Base-by-base conservation (phyloP, 2,888 invertebrate genomes). In the Sarcophaga carnaria region DNA sequence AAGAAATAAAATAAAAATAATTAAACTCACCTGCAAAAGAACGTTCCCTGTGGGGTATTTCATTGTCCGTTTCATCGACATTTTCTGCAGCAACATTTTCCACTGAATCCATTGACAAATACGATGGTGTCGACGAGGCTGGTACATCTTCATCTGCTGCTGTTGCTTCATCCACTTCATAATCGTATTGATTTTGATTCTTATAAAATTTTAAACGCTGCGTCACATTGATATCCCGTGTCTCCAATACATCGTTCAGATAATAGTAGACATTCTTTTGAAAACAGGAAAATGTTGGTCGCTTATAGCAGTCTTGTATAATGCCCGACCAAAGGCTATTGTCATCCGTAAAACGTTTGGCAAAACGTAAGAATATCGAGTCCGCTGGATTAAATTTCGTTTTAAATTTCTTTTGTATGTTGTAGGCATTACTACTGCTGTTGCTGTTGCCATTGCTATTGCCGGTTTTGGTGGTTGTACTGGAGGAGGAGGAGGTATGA, bases 251-350 rank as follows among this genome's bases (percentile, higher is more conserved):
- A 49, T 95, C 94, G 89, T 96, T 95, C 87, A 97, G 93, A 90
- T 96, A 97, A n/a, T 94, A 94, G 90, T 96, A 96, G 54, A 97
- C 95, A 90, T 96, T 97, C 90, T 96, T 96, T 90, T 97, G 96
- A 80, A 97, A 95, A 92, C 97, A 97, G 88, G 95, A 95, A 90
- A 96, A 94, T 85, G 96, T 94, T 22, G 96, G 95, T 76, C 94
- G 94, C 14, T 94, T 94, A 69, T 95, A 95, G 91, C 97, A 97
- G 90, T 97, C 96, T 87, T 95, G 95, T 78, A 97, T 94, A 87
- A 97, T 94, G 83, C 95, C 95, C 89, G 95, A 95, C 97, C 97
- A 97, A 75, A 97, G 93, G 86, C 95, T 94, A 88, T 96, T 96
- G 72, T 95, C 95, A 89, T 94, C 95, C 54, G 91, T 89, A 63